Evolutionary conservation across 2,113 vertebrate genomes (phyloP).

Genomic region (Dromas ardeola): DNA sequence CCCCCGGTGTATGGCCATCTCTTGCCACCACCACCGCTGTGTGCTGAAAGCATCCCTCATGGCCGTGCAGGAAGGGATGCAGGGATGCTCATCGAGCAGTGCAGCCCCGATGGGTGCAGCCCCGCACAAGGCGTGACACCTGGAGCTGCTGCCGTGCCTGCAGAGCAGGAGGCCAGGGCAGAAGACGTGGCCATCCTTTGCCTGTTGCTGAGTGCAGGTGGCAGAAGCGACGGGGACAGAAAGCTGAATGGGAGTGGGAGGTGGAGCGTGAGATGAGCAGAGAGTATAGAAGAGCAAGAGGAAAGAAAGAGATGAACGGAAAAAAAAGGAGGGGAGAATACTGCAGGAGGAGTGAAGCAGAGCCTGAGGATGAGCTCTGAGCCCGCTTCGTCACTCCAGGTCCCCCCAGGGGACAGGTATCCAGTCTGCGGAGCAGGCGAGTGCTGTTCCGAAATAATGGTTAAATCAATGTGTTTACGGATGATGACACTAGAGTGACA

Average conservation of each 20-base stretch:
- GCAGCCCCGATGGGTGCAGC: not conserved
- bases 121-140: rapidly evolving
- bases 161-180: not conserved
- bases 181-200: not conserved
- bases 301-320: not conserved
- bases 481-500: slow-evolving; percentile 64
- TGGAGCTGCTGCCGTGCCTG: not conserved
- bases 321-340: not conserved
- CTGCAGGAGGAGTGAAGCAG: not conserved
- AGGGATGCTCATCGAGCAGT: not conserved
- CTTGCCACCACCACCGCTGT: rapidly evolving
- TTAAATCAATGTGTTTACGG: slow-evolving; percentile 32
- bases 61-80: not conserved
- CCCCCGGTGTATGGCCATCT: rapidly evolving
- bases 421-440: not conserved
- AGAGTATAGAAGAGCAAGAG: not conserved
- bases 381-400: not conserved
- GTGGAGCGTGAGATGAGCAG: not conserved
- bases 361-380: not conserved
- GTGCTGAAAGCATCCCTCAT: not conserved
- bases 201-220: not conserved
- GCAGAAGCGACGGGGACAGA: not conserved
- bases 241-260: not conserved
- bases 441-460: not conserved
- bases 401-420: not conserved